A percentile compares a stretch with the other conserved stretches of the same genome.
These are phyloP conservation scores for Cancer borealis DNA, from an alignment of 2,888 invertebrate genomes.

Conservation along the genomic window DNA sequence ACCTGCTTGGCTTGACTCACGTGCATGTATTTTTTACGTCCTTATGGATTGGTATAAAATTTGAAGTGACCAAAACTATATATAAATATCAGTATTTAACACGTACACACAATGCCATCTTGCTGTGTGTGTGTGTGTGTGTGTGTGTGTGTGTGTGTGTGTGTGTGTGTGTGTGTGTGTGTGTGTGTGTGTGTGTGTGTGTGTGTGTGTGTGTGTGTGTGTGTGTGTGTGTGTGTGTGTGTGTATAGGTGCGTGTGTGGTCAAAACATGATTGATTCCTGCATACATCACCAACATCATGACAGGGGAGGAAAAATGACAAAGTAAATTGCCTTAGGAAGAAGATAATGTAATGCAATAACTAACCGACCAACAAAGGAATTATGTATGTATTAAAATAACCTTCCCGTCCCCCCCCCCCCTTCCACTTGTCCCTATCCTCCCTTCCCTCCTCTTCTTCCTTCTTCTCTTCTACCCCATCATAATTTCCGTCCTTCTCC, in stretches of 20 bases:
- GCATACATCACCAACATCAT: not conserved
- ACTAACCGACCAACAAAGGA: not conserved
- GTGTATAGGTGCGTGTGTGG: not conserved
- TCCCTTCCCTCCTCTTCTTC: not conserved
- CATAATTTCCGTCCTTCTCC: not conserved
- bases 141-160: conserved; percentile 35
- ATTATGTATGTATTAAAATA: not conserved
- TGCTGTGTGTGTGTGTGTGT: conserved; percentile 5
- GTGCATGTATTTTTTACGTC: no score
- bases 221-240: no score
- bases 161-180: conserved; percentile 11
- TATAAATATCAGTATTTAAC: no score
- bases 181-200: not conserved
- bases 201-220: no score
- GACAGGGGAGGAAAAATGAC: not conserved
- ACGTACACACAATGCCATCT: not conserved
- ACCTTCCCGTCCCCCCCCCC: not conserved
- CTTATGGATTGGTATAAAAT: no score
- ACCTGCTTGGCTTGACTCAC: not conserved
- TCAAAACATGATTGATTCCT: not conserved
- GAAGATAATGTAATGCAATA: not conserved
- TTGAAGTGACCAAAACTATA: no score
- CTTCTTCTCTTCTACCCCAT: not conserved
- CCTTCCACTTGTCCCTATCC: not conserved
- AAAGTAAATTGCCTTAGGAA: conserved; percentile 3